Evolutionary conservation across 2,888 invertebrate species (phyloP).

Genomic region (Zelleria hepariella): DNA sequence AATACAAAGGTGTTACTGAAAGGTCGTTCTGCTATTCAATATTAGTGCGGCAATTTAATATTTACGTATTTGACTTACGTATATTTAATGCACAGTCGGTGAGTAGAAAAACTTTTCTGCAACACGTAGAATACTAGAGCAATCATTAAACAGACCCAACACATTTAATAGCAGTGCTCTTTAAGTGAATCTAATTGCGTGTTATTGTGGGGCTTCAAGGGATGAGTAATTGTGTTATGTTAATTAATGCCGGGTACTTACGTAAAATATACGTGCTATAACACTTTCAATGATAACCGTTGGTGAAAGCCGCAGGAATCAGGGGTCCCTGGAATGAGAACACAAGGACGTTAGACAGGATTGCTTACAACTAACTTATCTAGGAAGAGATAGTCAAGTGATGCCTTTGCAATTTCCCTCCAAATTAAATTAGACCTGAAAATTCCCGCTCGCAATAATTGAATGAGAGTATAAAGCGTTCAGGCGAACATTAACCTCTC

Average conservation of each 20-base stretch:
- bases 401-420: background rate
- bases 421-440: slow-evolving; percentile 1
- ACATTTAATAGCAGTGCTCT: background rate
- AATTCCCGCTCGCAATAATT: slow-evolving; percentile 32
- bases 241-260: slow-evolving; percentile 35
- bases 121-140: too few relatives aligned
- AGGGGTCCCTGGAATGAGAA: slow-evolving; percentile 88
- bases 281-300: slow-evolving; percentile 94
- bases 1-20: too few relatives aligned
- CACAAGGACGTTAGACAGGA: background rate
- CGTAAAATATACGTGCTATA: slow-evolving; percentile 70
- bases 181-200: slow-evolving; percentile 1
- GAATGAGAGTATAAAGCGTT: slow-evolving; percentile 56
- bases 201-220: slow-evolving; percentile 22
- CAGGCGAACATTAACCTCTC: slow-evolving; percentile 58
- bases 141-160: background rate
- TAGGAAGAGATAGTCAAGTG: background rate
- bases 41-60: too few relatives aligned
- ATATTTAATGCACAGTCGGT: too few relatives aligned
- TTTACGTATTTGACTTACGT: too few relatives aligned
- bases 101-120: too few relatives aligned
- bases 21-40: too few relatives aligned
- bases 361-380: background rate
- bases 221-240: background rate
- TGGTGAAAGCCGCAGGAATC: slow-evolving; percentile 98